Evolutionary conservation across 1,140 invertebrate species (phyloP).

Genomic region (Drosophila parvula): DNA sequence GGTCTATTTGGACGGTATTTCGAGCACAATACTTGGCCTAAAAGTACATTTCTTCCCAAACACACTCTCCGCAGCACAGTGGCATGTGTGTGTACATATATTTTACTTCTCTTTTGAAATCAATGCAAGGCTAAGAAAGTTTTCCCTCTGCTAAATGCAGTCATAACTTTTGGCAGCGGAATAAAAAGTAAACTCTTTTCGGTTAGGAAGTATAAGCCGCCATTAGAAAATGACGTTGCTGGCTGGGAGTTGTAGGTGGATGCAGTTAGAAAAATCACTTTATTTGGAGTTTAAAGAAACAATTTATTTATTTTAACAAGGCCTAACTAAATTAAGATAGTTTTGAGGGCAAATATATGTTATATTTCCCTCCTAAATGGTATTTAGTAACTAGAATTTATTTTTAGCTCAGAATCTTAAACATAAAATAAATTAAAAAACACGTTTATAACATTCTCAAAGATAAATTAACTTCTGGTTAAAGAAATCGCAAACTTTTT

Average conservation of each 20-base stretch:
- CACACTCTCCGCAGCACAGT: neutral
- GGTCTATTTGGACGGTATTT: conserved; percentile 11
- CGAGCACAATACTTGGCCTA: conserved; percentile 69
- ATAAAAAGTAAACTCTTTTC: conserved; percentile 63
- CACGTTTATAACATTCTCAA: too few relatives aligned
- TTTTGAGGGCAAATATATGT: too few relatives aligned
- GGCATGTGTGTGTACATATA: conserved; percentile 40
- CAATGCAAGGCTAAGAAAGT: conserved; percentile 75
- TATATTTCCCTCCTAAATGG: too few relatives aligned
- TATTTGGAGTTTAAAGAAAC: too few relatives aligned
- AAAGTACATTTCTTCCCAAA: conserved; percentile 45
- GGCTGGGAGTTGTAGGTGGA: conserved; percentile 5
- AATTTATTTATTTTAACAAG: neutral
- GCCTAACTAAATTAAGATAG: neutral
- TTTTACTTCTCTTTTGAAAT: conserved; percentile 70
- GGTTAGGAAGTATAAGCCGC: conserved; percentile 75
- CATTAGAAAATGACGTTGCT: conserved; percentile 66
- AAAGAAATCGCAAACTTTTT: too few relatives aligned
- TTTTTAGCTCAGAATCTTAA: too few relatives aligned
- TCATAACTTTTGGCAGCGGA: conserved; percentile 80
- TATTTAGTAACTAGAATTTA: too few relatives aligned
- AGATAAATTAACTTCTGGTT: too few relatives aligned
- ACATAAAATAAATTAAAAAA: too few relatives aligned
- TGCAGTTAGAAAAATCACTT: neutral
- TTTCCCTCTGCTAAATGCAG: conserved; percentile 75